Conservation (phyloP, 2,797 vertebrate species). For the Sebastes steindachneri region DNA sequence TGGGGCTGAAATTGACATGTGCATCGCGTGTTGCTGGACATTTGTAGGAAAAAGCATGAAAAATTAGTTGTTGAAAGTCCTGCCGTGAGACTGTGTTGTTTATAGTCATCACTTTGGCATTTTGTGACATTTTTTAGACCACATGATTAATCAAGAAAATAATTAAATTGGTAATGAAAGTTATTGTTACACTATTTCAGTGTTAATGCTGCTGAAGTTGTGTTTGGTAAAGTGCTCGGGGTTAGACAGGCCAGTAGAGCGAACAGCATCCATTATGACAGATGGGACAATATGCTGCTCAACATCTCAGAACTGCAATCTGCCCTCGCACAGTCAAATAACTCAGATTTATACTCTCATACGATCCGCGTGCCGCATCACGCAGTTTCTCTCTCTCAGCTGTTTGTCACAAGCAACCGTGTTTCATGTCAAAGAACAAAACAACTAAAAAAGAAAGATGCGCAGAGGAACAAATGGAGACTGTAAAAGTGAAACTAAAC, state of each 20-base stretch:
- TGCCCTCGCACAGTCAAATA: background rate
- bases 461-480: background rate
- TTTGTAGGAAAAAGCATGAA: too few species aligned
- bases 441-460: background rate
- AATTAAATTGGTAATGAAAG: background rate
- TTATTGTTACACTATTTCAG: background rate
- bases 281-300: background rate
- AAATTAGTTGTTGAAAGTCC: too few species aligned
- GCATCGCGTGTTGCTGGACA: too few species aligned
- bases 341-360: background rate
- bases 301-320: background rate
- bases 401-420: conserved; percentile 1
- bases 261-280: background rate
- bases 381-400: background rate
- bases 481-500: conserved; percentile 32
- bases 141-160: background rate
- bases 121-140: background rate
- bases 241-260: background rate
- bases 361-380: background rate
- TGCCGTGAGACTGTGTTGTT: too few species aligned
- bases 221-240: background rate
- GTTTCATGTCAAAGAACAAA: background rate
- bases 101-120: background rate
- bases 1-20: too few species aligned
- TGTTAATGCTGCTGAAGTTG: background rate